Percentiles rank a stretch among this genome's conserved stretches.
These are phyloP conservation scores for Drosophila ochracea DNA, from an alignment of 2,888 invertebrate species.

Conservation along the genomic window DNA sequence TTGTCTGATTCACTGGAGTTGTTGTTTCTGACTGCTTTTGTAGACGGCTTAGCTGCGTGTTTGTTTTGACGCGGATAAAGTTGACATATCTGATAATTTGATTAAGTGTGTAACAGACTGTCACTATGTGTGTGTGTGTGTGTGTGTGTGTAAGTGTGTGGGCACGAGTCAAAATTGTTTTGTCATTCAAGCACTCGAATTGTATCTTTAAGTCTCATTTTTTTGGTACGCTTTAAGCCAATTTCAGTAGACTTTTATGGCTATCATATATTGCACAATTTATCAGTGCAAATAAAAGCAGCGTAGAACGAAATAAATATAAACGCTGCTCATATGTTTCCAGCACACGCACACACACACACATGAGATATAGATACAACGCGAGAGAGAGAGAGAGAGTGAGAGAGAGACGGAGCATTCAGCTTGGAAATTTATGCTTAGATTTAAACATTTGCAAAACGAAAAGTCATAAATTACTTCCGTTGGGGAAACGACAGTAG, in stretches of 20 bases:
- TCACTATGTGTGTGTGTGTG: constrained; percentile 10
- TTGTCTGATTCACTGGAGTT: constrained; percentile 63
- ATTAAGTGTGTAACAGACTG: constrained; percentile 61
- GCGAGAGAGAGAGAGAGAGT: constrained; percentile 17
- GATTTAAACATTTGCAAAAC: constrained; percentile 81
- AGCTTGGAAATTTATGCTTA: constrained; percentile 75
- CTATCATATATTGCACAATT: constrained; percentile 76
- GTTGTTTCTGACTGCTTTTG: constrained; percentile 33
- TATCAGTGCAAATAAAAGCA: constrained; percentile 77
- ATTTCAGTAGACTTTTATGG: constrained; percentile 64
- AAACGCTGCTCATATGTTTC: constrained; percentile 72
- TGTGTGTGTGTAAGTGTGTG: constrained; percentile 25
- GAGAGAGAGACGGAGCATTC: constrained; percentile 18
- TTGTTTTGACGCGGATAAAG: constrained; percentile 75
- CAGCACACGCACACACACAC: constrained; percentile 22
- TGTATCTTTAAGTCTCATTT: constrained; percentile 53
- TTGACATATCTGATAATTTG: constrained; percentile 76
- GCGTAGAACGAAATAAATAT: constrained; percentile 70
- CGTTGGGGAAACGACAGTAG: constrained; percentile 72
- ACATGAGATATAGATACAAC: constrained; percentile 46
- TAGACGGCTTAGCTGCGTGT: constrained; percentile 61
- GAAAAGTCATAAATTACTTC: constrained; percentile 82
- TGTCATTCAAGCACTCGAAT: constrained; percentile 56
- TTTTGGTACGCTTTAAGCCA: constrained; percentile 61
- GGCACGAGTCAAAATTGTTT: constrained; percentile 65